These are phyloP conservation scores for Romanomermis culicivorax DNA, from an alignment of 2,888 invertebrate genomes.

Conservation along the genomic window DNA sequence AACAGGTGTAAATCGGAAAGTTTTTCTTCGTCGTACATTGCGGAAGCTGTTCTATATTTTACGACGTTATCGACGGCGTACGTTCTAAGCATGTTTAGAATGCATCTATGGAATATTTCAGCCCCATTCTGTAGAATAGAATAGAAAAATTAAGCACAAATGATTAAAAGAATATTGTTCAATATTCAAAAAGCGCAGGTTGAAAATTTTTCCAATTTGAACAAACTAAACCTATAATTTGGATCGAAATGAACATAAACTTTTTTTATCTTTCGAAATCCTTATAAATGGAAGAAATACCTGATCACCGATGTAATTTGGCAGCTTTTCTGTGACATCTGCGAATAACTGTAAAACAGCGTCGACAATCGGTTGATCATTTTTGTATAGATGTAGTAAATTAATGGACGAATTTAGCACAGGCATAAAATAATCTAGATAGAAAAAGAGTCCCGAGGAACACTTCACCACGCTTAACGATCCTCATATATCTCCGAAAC, in stretches of 20 bases:
- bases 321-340: slow-evolving; percentile 18
- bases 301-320: slow-evolving; percentile 16
- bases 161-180: too few relatives aligned
- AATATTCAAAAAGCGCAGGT: too few relatives aligned
- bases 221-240: too few relatives aligned
- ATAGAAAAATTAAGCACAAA: background rate
- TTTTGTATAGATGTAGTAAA: slow-evolving; percentile 14
- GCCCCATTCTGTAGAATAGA: background rate
- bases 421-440: slow-evolving; percentile 17
- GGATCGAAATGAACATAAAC: too few relatives aligned
- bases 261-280: too few relatives aligned
- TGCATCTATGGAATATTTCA: background rate
- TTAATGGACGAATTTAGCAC: slow-evolving; percentile 15
- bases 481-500: too few relatives aligned
- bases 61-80: background rate
- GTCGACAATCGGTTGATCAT: slow-evolving; percentile 17
- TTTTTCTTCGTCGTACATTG: slow-evolving; percentile 40
- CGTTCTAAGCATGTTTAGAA: background rate
- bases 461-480: too few relatives aligned
- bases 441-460: background rate
- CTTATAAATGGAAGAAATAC: too few relatives aligned
- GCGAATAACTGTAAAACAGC: slow-evolving; percentile 18
- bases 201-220: too few relatives aligned
- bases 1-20: slow-evolving; percentile 54
- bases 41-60: background rate